Evolutionary conservation across 2,113 vertebrate species (phyloP), one percentile per base, ranked within the genome.

Genomic region (Vireo altiloquus): DNA sequence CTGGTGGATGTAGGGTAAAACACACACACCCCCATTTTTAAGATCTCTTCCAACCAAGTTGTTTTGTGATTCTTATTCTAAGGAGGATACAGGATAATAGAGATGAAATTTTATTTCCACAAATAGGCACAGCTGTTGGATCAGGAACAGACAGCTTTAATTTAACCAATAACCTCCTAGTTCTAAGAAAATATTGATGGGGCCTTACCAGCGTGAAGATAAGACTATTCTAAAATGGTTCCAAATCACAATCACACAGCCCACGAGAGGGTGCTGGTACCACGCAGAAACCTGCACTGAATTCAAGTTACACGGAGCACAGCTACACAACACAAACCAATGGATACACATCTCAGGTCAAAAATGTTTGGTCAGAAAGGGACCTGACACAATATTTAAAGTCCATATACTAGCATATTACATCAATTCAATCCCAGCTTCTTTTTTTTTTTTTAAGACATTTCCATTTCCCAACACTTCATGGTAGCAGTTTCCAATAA

Each of bases 201-300:
- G 50, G 63, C 23, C 72, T 52, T 18, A 42, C 6, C 46, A 33
- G 7, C 6, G 25, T 8, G 31, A 77, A 57, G 40, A 33, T 13
- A 33, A 28, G 9, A 4, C 13, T 37, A 6, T 11, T 64, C 39
- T 25, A 28, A 82, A 68, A 15, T 3, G 2, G 28, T 13, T 79
- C 44, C 27, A 72, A 69, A 40, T 8, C 27, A 54, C 53, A 49
- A 33, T 27, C 35, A 4, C 30, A n/a, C 8, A 57, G 84, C n/a
- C 91, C 94, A 87, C 87, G 6, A 95, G 93, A 87, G 91, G 94
- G 91, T 79, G 91, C 91, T 94, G 87, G 69, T 53, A 84, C 47
- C 39, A 78, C 66, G 31, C 56, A 49, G 16, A 75, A 78, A 15
- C 37, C 35, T 33, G 5, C 44, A 6, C 10, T 17, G 12, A 27